Evolutionary conservation across 2,888 invertebrate genomes (phyloP), one percentile per base, ranked within the genome.

Genomic region (Strigamia crassipes): DNA sequence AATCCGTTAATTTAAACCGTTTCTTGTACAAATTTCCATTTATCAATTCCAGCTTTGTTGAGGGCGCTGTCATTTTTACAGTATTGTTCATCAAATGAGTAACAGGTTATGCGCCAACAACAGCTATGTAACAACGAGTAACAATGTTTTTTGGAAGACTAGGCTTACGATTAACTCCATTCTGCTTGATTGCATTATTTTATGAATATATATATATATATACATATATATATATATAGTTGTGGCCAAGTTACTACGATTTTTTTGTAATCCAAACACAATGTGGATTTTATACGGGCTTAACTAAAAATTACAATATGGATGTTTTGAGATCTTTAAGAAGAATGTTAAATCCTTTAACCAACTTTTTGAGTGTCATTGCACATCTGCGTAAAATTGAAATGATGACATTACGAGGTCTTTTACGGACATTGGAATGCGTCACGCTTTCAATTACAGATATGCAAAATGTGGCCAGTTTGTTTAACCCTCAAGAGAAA

Each of bases 261-360:
- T n/a, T n/a, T n/a, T n/a, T n/a, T 38, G 38, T 38, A 38, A 38
- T 38, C 10, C 38, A 38, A 38, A 38, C 38, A 1, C 1, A 38
- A 38, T 5, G 38, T 6, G 6, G 38, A 27, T 2, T 27, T 27
- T 27, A 27, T 38, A 38, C 38, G 8, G 38, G 27, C 27, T 27
- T 27, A 27, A 27, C 1, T 27, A 27, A 46, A 27, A 46, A 1
- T 2, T 46, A 46, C 46, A 46, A 18, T 56, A 73, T 73, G 73
- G 27, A 31, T 31, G 73, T 73, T 73, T n/a, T 73, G 73, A 73
- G 66, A 23, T 66, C 73, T 23, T 31, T 73, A 73, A 10, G 73
- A 27, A 31, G 31, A 3, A 73, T 4, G 27, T 9, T 31, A 31
- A 31, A 27, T 31, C 31, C 73, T 31, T 31, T 73, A 73, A 27